Evolutionary conservation across 2,797 vertebrate genomes (phyloP).

Genomic region (Halcyon leucocephala): DNA sequence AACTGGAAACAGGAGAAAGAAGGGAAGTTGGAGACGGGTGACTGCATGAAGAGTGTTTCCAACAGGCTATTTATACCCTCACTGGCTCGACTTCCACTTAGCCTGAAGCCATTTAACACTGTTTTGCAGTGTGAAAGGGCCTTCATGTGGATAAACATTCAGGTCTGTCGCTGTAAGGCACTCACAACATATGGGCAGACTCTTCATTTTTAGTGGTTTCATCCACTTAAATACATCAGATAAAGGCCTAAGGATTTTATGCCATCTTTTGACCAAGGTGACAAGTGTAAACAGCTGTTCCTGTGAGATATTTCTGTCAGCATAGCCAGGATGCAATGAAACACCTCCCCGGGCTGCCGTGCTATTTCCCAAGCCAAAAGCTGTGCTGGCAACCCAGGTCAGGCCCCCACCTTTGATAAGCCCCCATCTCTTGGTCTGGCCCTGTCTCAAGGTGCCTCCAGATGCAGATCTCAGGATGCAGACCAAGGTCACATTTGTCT

Average conservation of each 20-base stretch:
- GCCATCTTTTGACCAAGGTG: neutral
- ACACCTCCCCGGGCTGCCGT: neutral
- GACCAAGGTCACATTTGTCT: neutral
- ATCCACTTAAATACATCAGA: neutral
- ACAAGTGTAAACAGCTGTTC: neutral
- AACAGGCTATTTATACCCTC: neutral
- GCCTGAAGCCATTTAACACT: slow-evolving; percentile 40
- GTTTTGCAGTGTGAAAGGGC: neutral
- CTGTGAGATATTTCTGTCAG: neutral
- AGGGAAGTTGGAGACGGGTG: neutral
- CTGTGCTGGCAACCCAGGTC: neutral
- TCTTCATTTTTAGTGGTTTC: neutral
- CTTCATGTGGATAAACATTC: slow-evolving; percentile 37
- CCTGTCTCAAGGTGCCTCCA: neutral
- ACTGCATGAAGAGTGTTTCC: neutral
- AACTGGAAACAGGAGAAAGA: neutral
- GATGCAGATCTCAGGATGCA: neutral
- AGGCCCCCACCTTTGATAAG: neutral
- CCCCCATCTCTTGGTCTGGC: neutral
- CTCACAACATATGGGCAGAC: neutral
- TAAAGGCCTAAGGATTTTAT: neutral
- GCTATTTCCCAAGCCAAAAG: neutral
- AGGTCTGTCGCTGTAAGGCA: slow-evolving; percentile 25
- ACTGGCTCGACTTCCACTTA: neutral
- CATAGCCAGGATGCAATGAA: neutral